phyloP scores from a whole-genome alignment of 2,888 invertebrate species.

The Agriopis leucophaearia region DNA sequence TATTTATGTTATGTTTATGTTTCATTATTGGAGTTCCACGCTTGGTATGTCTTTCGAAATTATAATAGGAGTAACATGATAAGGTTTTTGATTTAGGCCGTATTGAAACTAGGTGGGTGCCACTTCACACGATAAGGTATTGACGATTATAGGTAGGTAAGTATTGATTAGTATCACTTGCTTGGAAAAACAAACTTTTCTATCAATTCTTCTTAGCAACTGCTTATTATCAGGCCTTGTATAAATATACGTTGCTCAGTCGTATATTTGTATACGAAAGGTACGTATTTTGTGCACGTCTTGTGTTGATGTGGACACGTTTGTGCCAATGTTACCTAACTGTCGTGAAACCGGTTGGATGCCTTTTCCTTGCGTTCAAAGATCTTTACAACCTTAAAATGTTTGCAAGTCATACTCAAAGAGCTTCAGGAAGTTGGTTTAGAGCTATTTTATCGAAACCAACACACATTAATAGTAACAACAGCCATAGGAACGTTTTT shows the following conservation, averaged over 20 bases:
- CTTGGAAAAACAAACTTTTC: neutral
- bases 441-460: too few species aligned
- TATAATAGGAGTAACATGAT: neutral
- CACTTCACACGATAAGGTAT: neutral
- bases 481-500: too few species aligned
- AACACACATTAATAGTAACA: too few species aligned
- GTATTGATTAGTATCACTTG: neutral
- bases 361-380: constrained; percentile 1
- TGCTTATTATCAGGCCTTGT: neutral
- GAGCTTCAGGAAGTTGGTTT: too few species aligned
- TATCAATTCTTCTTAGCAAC: neutral
- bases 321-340: constrained; percentile 1
- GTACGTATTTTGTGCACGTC: constrained; percentile 4
- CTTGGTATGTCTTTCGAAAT: too few species aligned
- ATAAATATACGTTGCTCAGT: neutral
- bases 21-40: too few species aligned
- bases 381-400: neutral
- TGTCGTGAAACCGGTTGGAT: constrained; percentile 9
- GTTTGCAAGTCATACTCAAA: neutral
- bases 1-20: too few species aligned
- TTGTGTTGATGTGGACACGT: neutral
- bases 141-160: neutral
- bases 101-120: neutral
- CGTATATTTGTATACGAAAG: neutral
- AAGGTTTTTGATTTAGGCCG: constrained; percentile 10